phyloP scores from a whole-genome alignment of 2,113 vertebrate genomes.

The Gymnogyps californianus region DNA sequence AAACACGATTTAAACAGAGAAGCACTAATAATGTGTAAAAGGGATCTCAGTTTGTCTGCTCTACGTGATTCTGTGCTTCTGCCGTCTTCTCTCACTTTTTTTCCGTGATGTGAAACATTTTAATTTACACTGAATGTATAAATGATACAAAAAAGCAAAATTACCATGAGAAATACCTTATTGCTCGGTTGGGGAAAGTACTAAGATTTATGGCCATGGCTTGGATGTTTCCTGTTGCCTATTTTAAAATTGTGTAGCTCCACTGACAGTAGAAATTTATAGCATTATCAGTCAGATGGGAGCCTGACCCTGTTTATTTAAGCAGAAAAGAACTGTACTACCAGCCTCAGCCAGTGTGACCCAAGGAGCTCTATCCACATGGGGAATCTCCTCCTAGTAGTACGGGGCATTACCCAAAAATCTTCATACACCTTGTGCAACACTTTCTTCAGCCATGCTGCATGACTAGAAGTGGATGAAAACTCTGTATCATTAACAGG shows the following conservation, averaged over 20 bases:
- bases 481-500: fast-evolving
- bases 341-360: neutral
- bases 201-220: neutral
- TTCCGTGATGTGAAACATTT: neutral
- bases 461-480: neutral
- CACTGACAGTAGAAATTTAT: neutral
- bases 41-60: neutral
- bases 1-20: slow-evolving; percentile 4
- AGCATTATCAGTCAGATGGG: neutral
- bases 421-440: neutral
- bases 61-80: neutral
- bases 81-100: neutral
- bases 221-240: neutral
- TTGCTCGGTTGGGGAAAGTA: neutral
- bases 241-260: neutral
- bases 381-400: neutral
- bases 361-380: neutral
- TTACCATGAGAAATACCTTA: neutral
- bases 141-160: neutral
- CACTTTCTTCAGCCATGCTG: neutral
- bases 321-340: neutral
- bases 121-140: neutral
- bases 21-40: neutral
- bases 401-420: neutral
- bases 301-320: neutral